These are phyloP conservation scores for Ispidina lecontei DNA, from an alignment of 2,797 vertebrate genomes.

Conservation along the genomic window DNA sequence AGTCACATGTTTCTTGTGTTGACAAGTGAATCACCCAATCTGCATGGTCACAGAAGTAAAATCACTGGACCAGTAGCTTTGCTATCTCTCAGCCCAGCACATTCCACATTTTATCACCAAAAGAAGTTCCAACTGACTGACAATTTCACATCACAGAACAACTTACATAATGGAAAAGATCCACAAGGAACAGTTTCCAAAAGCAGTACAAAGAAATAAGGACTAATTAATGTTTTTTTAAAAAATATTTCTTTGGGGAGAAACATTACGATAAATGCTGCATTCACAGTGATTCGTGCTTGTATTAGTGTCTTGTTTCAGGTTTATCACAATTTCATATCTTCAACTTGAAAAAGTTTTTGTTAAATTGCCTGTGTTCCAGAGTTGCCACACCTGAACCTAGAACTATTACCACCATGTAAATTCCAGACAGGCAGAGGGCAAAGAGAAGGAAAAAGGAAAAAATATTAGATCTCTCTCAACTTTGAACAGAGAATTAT, in stretches of 20 bases:
- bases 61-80: neutral
- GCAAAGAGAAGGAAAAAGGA: neutral
- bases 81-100: neutral
- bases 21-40: neutral
- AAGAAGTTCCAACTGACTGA: neutral
- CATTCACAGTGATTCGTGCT: neutral
- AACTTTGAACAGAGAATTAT: neutral
- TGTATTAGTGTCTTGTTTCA: neutral
- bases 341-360: neutral
- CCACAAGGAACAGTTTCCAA: neutral
- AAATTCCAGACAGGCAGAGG: neutral
- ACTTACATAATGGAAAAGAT: neutral
- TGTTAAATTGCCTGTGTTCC: accelerated
- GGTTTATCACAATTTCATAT: neutral
- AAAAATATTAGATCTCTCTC: neutral
- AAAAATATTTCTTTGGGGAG: neutral
- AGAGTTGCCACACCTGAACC: neutral
- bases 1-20: neutral
- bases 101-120: neutral
- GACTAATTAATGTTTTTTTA: neutral
- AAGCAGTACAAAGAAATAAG: neutral
- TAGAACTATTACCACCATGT: neutral
- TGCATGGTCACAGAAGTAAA: neutral
- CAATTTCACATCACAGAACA: neutral
- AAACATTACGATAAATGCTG: neutral